A percentile compares a stretch with the other conserved stretches of the same genome.
phyloP scores from a whole-genome alignment of 1,140 invertebrate species.

The Hylyphantes graminicola region DNA sequence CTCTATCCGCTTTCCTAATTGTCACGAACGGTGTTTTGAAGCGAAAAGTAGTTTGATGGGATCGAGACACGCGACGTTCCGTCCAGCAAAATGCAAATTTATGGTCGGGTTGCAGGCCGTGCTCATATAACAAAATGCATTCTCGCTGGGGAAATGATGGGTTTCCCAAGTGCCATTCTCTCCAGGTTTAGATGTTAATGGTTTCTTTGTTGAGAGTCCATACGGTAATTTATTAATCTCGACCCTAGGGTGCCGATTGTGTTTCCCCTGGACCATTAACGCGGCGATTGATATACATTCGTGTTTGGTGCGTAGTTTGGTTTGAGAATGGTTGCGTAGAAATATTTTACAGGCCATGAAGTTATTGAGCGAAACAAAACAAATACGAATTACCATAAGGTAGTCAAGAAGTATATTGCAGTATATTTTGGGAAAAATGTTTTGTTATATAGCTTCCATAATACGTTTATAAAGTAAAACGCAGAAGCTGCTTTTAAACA shows the following conservation, averaged over 20 bases:
- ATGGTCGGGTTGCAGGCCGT: constrained; percentile 8
- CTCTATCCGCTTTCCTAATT: constrained; percentile 33
- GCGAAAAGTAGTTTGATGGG: constrained; percentile 10
- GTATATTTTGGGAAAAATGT: too few species aligned
- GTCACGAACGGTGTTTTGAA: constrained; percentile 24
- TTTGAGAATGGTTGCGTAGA: too few species aligned
- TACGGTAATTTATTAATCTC: constrained; percentile 16
- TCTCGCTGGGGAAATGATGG: background rate
- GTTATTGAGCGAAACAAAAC: too few species aligned
- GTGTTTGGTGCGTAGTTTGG: too few species aligned
- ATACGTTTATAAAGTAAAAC: too few species aligned
- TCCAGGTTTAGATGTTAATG: constrained; percentile 1
- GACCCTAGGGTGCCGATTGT: background rate
- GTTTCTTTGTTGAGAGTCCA: constrained; percentile 19
- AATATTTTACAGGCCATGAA: too few species aligned
- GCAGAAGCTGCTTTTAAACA: too few species aligned
- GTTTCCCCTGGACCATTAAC: too few species aligned
- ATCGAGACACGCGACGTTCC: constrained; percentile 14
- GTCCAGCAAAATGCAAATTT: constrained; percentile 33
- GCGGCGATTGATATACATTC: too few species aligned
- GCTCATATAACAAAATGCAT: background rate
- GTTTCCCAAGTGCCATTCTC: background rate
- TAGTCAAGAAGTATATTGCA: too few species aligned
- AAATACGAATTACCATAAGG: too few species aligned
- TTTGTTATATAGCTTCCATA: too few species aligned